Base-by-base conservation (phyloP, 2,888 invertebrate species). In the Pristionchus japonicus region DNA sequence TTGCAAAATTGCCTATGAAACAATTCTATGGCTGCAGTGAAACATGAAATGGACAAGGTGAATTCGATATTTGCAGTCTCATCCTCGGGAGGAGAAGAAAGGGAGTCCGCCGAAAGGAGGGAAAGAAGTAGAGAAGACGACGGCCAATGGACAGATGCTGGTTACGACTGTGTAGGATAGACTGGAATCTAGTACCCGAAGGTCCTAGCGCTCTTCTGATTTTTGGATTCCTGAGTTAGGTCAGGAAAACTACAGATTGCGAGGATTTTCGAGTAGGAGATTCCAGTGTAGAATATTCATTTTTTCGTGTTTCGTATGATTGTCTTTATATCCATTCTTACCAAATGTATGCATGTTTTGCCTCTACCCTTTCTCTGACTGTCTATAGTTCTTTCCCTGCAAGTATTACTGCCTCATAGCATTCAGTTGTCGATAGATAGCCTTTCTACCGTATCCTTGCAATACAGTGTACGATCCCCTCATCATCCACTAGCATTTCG, bases 401-500 rank as follows among this genome's bases (percentile, higher is more conserved):
- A 64, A 70, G 70, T 70, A 37, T 70, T 70, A 34, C 23, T 27
- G 61, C 27, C 31, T 37, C 37, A n/a, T n/a, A n/a, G n/a, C n/a
- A n/a, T n/a, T n/a, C 34, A 70, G 17, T 77, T 77, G 40, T 43
- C 43, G 43, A 77, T 77, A 77, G 40, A 20, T 37, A 70, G 34
- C 31, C 37, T 34, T 9, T 43, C 74, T 77, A 40, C 77, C 43
- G 43, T 47, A 77, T 77, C 27, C 27, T n/a, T 15, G 77, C n/a
- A 77, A 77, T 77, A 77, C 77, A 77, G 77, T 77, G 77, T 77
- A 77, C 77, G 13, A 43, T 77, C 37, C 43, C 23, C 34, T 70
- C 70, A 70, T 70, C 77, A 77, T 77, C 77, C 43, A 77, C n/a
- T 23, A 37, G 47, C 77, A 43, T 77, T 77, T 77, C 77, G 43